Evolutionary conservation across 2,797 vertebrate species (phyloP), one percentile per base, ranked within the genome.

Genomic region (Paguma larvata): DNA sequence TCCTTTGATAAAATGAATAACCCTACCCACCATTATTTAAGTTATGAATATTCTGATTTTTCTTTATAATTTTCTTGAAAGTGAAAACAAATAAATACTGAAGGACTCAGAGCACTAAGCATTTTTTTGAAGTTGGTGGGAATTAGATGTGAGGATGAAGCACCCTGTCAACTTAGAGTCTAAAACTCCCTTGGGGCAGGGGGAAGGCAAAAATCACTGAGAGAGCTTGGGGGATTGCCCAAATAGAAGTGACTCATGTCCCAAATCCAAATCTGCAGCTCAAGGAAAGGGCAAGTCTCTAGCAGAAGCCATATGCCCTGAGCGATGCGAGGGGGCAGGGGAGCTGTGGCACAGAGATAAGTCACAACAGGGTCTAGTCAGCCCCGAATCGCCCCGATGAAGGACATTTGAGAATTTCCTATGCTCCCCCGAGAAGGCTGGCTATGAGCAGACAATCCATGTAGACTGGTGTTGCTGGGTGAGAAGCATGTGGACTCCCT

Each of bases 301-400:
- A 59, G 67, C 16, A 63, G 25, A 46, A 65, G 84, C 12, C 92
- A 38, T 2, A 3, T n/a, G 62, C 11, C 5, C 23, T 27, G 19
- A 5, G 5, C 25, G 56, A 19, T 30, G 3, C 8, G 16, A 67
- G 56, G 13, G 4, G 32, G 0, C 8, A 0, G 2, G 46, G 21
- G 16, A 27, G 34, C 5, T 1, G 19, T 18, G 65, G 30, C 46
- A 23, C 15, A 83, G 30, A 25, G n/a, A 21, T 38, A 65, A 51
- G 11, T 25, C 32, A 83, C 70, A 41, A 25, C 1, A 5, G 32
- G 14, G 16, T n/a, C 19, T 82, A n/a, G 18, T 65, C 56, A 91
- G 46, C 44, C 41, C 38, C 14, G 8, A 4, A 30, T 78, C 7
- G 41, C 38, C 46, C 51, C 62, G 23, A 9, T 12, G 38, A 82